Evolutionary conservation across 37 sponge, comb jelly and placozoan genomes (phyloP).

Genomic region (Crambe crambe): DNA sequence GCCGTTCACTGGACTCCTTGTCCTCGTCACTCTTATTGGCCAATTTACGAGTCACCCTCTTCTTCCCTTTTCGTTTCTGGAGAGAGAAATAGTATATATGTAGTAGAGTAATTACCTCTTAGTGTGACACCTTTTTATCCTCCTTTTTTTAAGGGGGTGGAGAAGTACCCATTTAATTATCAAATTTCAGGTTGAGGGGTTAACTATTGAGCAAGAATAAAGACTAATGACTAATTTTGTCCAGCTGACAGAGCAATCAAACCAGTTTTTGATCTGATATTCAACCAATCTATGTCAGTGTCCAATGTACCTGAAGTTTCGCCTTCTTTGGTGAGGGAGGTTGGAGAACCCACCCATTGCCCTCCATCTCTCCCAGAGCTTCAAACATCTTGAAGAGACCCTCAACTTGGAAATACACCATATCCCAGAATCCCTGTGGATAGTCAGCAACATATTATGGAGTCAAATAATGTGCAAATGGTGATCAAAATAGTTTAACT

Average conservation of each 20-base stretch:
- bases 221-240: no score
- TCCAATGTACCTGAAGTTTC: neutral
- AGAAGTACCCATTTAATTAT: no score
- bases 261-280: no score
- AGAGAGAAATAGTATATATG: neutral
- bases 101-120: no score
- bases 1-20: slow-evolving; percentile 15
- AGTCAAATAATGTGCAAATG: neutral
- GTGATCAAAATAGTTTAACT: neutral
- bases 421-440: slow-evolving; percentile 87
- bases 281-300: no score
- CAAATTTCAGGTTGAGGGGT: no score
- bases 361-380: slow-evolving; percentile 34
- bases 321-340: slow-evolving; percentile 11
- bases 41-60: neutral
- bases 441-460: no score
- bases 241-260: no score
- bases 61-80: neutral
- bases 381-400: slow-evolving; percentile 61
- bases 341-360: slow-evolving; percentile 47
- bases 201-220: no score
- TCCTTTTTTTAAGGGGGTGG: no score
- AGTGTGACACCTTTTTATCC: no score
- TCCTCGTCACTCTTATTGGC: neutral
- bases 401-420: slow-evolving; percentile 82